Evolutionary conservation across 2,797 vertebrate genomes (phyloP), one percentile per base, ranked within the genome.

Genomic region (Kryptopterus vitreolus): DNA sequence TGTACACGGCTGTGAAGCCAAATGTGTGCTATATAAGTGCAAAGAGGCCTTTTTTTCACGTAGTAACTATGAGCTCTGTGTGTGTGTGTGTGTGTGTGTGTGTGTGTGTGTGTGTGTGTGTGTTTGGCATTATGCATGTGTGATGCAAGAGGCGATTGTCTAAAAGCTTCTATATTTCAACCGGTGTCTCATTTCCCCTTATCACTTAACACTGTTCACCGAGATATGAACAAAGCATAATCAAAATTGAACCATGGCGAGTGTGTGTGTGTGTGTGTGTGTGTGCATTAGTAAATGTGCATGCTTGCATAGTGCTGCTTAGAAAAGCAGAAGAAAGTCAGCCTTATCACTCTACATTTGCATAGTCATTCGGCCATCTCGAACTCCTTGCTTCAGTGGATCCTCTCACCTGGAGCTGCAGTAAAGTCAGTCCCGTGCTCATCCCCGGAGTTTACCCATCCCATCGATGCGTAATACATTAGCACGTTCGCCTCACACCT

Each of bases 171-270:
- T 53, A 33, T 50, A 72, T 72, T 33, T 55, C 3, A n/a, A 7
- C 13, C n/a, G 29, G 50, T n/a, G 12, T 33, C 69, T 72, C 50
- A 35, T 72, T 72, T 10, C 31, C 31, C 31, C 70, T 72, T 55
- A 18, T n/a, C 92, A 88, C 89, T 90, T 85, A 86, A 88, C 84
- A 87, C 84, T 88, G 87, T 91, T 91, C 82, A 85, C 86, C 66
- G 73, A 83, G 88, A 88, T 89, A 86, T 85, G 85, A 90, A 86
- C 50, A 48, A 15, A 3, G 50, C 69, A 84, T 81, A 73, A 26
- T 68, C 57, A 71, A 31, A 82, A 73, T 50, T 66, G 48, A 84
- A 24, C 29, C 46, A 26, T 65, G 70, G 20, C 69, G 55, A 72
- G 80, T 82, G 79, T 83, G 80, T 82, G 79, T 83, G 85, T 33